Conservation (phyloP, 2,113 vertebrate species). For the Gambusia holbrooki region DNA sequence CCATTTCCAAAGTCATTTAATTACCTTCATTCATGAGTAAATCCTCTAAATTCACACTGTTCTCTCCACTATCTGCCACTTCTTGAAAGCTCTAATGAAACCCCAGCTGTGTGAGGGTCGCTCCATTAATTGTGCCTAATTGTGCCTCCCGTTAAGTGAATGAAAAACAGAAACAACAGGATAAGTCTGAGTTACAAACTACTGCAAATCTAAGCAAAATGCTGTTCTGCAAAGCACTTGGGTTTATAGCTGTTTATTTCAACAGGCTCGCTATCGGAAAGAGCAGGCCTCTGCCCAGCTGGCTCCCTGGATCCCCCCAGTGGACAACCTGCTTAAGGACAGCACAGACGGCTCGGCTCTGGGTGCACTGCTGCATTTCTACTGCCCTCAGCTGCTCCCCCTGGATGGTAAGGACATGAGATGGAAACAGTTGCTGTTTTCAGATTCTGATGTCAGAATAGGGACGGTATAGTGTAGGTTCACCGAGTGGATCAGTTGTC, state of each 20-base stretch:
- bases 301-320: conserved; percentile 90
- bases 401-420: conserved; percentile 83
- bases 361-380: conserved; percentile 93
- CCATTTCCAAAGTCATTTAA: background rate
- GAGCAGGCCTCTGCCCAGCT: conserved; percentile 87
- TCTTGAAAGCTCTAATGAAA: conserved; percentile 6
- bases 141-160: background rate
- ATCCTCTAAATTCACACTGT: conserved; percentile 3
- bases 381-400: conserved; percentile 89
- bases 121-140: background rate
- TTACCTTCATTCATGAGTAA: conserved; percentile 26
- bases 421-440: conserved; percentile 1
- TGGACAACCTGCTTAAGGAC: conserved; percentile 96
- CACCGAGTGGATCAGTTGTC: conserved; percentile 12
- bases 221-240: background rate
- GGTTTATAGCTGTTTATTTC: background rate
- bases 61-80: background rate
- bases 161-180: background rate
- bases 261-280: conserved; percentile 93
- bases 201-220: background rate
- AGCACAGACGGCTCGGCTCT: conserved; percentile 92
- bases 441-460: background rate
- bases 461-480: background rate
- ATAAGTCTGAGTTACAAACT: background rate
- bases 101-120: background rate